Conservation (phyloP, 2,113 vertebrate genomes). For the Brachyhypopomus gauderio region DNA sequence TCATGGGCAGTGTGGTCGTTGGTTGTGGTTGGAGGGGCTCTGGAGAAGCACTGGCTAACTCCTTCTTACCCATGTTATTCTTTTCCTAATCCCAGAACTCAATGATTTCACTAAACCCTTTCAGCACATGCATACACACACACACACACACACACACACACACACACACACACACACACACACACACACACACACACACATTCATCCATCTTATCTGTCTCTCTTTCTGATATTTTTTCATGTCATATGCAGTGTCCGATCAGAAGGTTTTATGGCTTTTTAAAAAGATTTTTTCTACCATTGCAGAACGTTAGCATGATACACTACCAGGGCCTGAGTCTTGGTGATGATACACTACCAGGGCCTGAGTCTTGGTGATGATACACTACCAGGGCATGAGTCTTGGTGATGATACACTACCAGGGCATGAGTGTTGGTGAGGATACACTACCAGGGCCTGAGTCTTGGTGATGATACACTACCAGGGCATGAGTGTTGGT, state of each 20-base stretch:
- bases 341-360: background rate
- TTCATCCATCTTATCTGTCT: background rate
- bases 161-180: background rate
- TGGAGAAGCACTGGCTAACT: constrained; percentile 23
- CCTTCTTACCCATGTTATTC: constrained; percentile 25
- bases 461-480: background rate
- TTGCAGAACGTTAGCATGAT: background rate
- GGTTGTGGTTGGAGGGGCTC: constrained; percentile 33
- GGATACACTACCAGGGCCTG: too few species aligned
- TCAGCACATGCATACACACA: constrained; percentile 5
- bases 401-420: background rate
- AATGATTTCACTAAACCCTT: constrained; percentile 34
- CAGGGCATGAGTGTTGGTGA: background rate
- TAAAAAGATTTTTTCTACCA: background rate
- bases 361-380: background rate
- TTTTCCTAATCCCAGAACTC: constrained; percentile 46
- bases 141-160: background rate
- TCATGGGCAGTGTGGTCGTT: constrained; percentile 11
- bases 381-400: too few species aligned
- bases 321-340: too few species aligned
- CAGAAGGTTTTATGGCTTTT: background rate
- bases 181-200: background rate
- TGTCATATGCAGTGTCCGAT: background rate
- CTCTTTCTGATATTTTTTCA: background rate
- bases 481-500: background rate